Percentiles rank a stretch among this genome's conserved stretches.
Conservation (phyloP, 2,797 vertebrate genomes). For the Poeciliopsis paucimaculata region DNA sequence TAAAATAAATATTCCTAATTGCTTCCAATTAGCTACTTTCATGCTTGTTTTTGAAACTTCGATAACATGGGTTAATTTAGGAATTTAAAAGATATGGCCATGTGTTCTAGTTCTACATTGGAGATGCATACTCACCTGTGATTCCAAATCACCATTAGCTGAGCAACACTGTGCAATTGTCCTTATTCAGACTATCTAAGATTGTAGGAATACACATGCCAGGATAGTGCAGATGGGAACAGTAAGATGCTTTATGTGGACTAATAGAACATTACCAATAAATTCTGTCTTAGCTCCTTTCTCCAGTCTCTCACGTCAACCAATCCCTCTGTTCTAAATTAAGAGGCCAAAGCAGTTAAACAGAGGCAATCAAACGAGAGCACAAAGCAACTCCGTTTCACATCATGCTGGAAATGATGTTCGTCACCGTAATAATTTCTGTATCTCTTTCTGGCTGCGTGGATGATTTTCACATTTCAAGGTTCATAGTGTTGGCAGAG, state of each 20-base stretch:
- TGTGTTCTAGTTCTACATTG: slow-evolving; percentile 40
- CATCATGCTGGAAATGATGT: slow-evolving; percentile 29
- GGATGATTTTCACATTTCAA: slow-evolving; percentile 70
- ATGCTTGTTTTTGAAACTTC: background rate
- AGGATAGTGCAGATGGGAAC: slow-evolving; percentile 7
- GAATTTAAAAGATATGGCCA: slow-evolving; percentile 24
- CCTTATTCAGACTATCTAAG: slow-evolving; percentile 5
- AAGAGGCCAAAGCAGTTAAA: slow-evolving; percentile 26
- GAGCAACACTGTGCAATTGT: slow-evolving; percentile 40
- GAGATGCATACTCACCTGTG: slow-evolving; percentile 50
- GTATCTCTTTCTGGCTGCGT: slow-evolving; percentile 28
- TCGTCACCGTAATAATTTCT: slow-evolving; percentile 58
- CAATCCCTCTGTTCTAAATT: slow-evolving; percentile 18
- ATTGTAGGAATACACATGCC: slow-evolving; percentile 22
- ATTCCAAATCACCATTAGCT: slow-evolving; percentile 50
- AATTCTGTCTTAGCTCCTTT: slow-evolving; percentile 12
- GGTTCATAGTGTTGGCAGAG: slow-evolving; percentile 48
- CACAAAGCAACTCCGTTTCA: slow-evolving; percentile 38
- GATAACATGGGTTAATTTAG: slow-evolving; percentile 16
- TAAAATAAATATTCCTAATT: slow-evolving; percentile 10
- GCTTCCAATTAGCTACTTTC: background rate
- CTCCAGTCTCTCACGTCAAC: slow-evolving; percentile 1
- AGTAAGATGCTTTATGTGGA: slow-evolving; percentile 14
- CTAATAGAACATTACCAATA: slow-evolving; percentile 13
- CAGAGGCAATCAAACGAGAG: slow-evolving; percentile 38